Evolutionary conservation across 2,797 vertebrate genomes (phyloP).

Genomic region (Ctenopoma kingsleyae): DNA sequence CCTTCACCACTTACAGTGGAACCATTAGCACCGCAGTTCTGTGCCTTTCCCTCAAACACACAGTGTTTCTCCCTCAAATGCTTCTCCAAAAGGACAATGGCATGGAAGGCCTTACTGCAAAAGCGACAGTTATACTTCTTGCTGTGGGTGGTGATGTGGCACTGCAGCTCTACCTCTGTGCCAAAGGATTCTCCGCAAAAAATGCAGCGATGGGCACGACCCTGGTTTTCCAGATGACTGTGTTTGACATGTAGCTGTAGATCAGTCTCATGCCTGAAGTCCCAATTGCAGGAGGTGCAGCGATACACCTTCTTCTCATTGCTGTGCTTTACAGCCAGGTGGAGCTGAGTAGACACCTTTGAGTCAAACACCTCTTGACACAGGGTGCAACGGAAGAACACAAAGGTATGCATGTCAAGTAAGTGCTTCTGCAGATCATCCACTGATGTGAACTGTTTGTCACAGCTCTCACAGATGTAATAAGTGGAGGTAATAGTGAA

Average conservation of each 20-base stretch:
- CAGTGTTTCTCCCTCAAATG: conserved; percentile 98
- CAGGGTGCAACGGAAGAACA: conserved; percentile 97
- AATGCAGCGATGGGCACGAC: conserved; percentile 95
- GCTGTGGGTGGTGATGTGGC: conserved; percentile 98
- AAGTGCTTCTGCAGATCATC: conserved; percentile 98
- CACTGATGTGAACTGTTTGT: conserved; percentile 98
- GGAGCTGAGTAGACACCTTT: conserved; percentile 97
- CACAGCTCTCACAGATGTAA: conserved; percentile 98
- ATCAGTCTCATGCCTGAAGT: conserved; percentile 96
- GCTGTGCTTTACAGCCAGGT: conserved; percentile 97
- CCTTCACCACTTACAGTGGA: conserved; percentile 85
- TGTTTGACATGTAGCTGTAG: conserved; percentile 97
- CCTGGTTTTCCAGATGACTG: conserved; percentile 97
- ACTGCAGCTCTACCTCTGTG: conserved; percentile 98
- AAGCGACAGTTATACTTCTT: conserved; percentile 99
- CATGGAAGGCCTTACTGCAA: conserved; percentile 98
- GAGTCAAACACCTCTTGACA: conserved; percentile 99
- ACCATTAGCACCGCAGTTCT: conserved; percentile 94
- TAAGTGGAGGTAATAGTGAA: conserved; percentile 98
- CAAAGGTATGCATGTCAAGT: conserved; percentile 98
- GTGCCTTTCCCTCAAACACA: conserved; percentile 94
- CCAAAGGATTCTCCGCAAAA: conserved; percentile 98
- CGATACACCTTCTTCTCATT: conserved; percentile 97
- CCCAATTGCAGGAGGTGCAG: conserved; percentile 98
- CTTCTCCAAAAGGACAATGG: conserved; percentile 94